Conservation (phyloP, 2,888 invertebrate species). For the Hylaea fasciaria region DNA sequence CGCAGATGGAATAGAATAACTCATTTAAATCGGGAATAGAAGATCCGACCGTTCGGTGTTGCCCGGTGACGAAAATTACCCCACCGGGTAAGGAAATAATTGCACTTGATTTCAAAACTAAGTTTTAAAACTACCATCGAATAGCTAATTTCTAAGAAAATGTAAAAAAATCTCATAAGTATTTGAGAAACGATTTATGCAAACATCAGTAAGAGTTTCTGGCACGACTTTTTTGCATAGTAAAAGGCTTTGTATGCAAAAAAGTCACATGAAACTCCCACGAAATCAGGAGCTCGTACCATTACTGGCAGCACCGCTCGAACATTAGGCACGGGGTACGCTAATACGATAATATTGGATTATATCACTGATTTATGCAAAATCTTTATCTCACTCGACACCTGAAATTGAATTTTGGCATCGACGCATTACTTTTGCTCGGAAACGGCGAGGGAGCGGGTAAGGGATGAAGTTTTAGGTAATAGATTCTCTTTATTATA, state of each 20-base stretch:
- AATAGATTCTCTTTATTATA: constrained; percentile 44
- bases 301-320: constrained; percentile 58
- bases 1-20: constrained; percentile 80
- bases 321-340: constrained; percentile 74
- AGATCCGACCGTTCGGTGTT: constrained; percentile 40
- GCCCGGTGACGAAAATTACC: constrained; percentile 64
- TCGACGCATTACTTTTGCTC: constrained; percentile 66
- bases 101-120: no score
- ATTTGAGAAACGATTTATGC: no score
- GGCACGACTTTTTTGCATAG: no score
- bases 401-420: constrained; percentile 79
- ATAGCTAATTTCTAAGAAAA: no score
- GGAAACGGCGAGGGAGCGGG: constrained; percentile 39
- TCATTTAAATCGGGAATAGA: constrained; percentile 83
- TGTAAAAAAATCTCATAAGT: no score
- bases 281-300: not conserved
- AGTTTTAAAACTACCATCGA: no score
- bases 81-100: not conserved
- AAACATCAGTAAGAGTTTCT: no score
- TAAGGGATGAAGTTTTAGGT: constrained; percentile 46
- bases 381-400: constrained; percentile 79
- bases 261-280: not conserved
- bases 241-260: not conserved
- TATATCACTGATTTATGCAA: constrained; percentile 83
- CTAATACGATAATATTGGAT: constrained; percentile 81